These are phyloP conservation scores for Nothura maculosa DNA, from an alignment of 2,797 vertebrate genomes.

Conservation along the genomic window DNA sequence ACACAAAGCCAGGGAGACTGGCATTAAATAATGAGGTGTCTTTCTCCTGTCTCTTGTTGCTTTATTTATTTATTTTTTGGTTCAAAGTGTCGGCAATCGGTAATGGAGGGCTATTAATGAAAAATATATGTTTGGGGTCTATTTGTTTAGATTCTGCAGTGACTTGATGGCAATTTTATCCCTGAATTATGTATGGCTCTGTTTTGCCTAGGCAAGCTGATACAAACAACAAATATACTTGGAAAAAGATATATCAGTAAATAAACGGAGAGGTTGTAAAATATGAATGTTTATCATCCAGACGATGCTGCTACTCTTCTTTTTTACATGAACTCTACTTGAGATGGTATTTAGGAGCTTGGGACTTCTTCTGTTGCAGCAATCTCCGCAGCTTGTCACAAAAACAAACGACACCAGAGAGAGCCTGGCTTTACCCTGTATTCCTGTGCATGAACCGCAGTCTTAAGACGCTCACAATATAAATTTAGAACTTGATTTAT, in stretches of 20 bases:
- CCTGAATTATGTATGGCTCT: slow-evolving; percentile 73
- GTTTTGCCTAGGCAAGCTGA: slow-evolving; percentile 72
- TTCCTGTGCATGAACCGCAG: slow-evolving; percentile 67
- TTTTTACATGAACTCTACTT: slow-evolving; percentile 51
- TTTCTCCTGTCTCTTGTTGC: neutral
- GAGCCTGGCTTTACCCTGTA: slow-evolving; percentile 56
- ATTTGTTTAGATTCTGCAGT: slow-evolving; percentile 35
- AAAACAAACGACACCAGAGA: slow-evolving; percentile 30
- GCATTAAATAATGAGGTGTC: slow-evolving; percentile 10
- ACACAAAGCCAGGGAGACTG: neutral
- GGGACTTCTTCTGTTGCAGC: slow-evolving; percentile 39
- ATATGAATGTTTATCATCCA: slow-evolving; percentile 51
- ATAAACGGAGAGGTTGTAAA: slow-evolving; percentile 69
- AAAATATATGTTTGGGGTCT: slow-evolving; percentile 57
- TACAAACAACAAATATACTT: slow-evolving; percentile 69
- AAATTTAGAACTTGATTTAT: slow-evolving; percentile 68
- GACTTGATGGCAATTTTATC: slow-evolving; percentile 62
- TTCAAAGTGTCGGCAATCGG: slow-evolving; percentile 2
- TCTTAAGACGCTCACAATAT: slow-evolving; percentile 64
- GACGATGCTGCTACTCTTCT: slow-evolving; percentile 16
- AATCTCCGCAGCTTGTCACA: slow-evolving; percentile 67
- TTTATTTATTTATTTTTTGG: slow-evolving; percentile 56
- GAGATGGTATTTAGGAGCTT: slow-evolving; percentile 32
- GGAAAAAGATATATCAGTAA: slow-evolving; percentile 66
- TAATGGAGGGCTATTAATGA: slow-evolving; percentile 55